A percentile compares a stretch with the other conserved stretches of the same genome.
Evolutionary conservation across 2,888 invertebrate genomes (phyloP).

Genomic region (Alloscopus bannaensis): DNA sequence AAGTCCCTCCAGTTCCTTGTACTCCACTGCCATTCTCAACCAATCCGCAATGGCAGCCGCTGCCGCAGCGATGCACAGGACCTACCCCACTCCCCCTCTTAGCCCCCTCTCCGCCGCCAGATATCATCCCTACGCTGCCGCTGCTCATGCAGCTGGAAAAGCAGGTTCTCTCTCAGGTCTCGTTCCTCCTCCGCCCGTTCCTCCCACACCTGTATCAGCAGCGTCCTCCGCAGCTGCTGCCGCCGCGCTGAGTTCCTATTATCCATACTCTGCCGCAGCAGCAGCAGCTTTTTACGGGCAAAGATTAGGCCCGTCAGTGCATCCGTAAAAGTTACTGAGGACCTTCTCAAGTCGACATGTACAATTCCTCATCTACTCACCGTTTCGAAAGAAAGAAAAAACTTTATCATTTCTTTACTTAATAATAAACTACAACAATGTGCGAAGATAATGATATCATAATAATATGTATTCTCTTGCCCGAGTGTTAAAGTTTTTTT

Average conservation of each 20-base stretch:
- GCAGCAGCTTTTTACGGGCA: conserved; percentile 91
- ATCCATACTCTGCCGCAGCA: conserved; percentile 78
- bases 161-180: conserved; percentile 86
- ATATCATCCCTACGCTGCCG: conserved; percentile 90
- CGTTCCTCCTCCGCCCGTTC: conserved; percentile 24
- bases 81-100: conserved; percentile 82
- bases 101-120: conserved; percentile 90
- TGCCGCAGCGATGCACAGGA: conserved; percentile 72
- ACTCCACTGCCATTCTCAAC: conserved; percentile 68
- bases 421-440: conserved; percentile 5
- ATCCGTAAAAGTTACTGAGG: conserved; percentile 39
- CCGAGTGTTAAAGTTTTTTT: conserved; percentile 4
- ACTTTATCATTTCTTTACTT: neutral
- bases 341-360: conserved; percentile 16
- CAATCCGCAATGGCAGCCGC: conserved; percentile 66
- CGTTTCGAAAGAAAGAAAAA: conserved; percentile 33
- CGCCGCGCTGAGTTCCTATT: conserved; percentile 76
- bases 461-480: neutral
- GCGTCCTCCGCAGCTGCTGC: conserved; percentile 85
- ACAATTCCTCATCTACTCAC: neutral
- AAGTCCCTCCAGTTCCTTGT: conserved; percentile 81
- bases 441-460: too few species aligned
- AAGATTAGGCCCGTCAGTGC: conserved; percentile 80
- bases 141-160: conserved; percentile 72
- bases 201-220: conserved; percentile 74